Base-by-base conservation (phyloP, 1,140 invertebrate genomes). In the Ostrea denselamellosa region DNA sequence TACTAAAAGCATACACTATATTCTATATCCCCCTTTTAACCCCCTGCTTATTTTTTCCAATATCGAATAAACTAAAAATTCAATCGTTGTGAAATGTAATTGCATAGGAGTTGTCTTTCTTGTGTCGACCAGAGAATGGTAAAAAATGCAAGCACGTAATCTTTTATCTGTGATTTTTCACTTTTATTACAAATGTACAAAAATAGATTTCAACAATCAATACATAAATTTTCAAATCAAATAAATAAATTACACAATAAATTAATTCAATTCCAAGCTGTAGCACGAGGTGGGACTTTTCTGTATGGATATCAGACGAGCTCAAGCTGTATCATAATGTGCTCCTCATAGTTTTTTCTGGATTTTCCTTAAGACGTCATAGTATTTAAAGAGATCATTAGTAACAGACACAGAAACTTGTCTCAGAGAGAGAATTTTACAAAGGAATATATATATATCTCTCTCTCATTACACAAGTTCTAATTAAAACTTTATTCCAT, bases 141-240 rank as follows among this genome's bases (percentile, higher is more conserved):
- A n/a, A 19, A 17, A 62, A 19, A 62, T 62, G 14, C n/a, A n/a
- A n/a, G n/a, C n/a, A n/a, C n/a, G n/a, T n/a, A n/a, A n/a, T n/a
- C n/a, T n/a, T n/a, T n/a, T n/a, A 19, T 62, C 5, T 62, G n/a
- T 62, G 58, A 62, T 62, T 22, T 77, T 10, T 77, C 28, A 77
- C 28, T 77, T 83, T 83, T 83, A 51, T 53, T 83, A 83, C 52
- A 83, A 83, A 83, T 83, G 52, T 83, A 83, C 82, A 83, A 83
- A 83, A 83, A 83, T 83, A 83, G 52, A 83, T 83, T 53, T 83
- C 82, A 83, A 83, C 82, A 83, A 83, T 83, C n/a, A 53, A 53
- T 52, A 83, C 82, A 83, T 83, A 83, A 53, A 28, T 53, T 81
- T n/a, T 54, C 52, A 54, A 25, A 83, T 53, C 10, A 53, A 53